A percentile compares a stretch with the other conserved stretches of the same genome.
These are phyloP conservation scores for Sycobia sp. DNA, from an alignment of 1,140 invertebrate species.

Conservation along the genomic window DNA sequence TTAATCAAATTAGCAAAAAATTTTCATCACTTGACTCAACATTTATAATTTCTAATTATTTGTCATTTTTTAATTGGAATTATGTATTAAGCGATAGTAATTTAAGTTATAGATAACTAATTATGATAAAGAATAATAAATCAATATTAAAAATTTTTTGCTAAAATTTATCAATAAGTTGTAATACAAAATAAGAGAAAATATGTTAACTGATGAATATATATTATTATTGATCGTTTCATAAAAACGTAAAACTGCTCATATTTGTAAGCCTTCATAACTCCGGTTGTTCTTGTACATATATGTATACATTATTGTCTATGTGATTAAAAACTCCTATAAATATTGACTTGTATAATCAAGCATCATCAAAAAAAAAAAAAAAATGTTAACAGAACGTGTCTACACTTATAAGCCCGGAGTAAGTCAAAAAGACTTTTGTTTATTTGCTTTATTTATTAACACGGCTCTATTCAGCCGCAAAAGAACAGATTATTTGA, in stretches of 20 bases:
- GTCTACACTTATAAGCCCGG: too few species aligned
- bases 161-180: conserved; percentile 15
- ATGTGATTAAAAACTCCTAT: conserved; percentile 21
- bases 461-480: too few species aligned
- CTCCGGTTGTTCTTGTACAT: conserved; percentile 29
- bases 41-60: too few species aligned
- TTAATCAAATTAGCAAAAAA: too few species aligned
- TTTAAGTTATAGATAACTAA: neutral
- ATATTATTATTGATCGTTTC: conserved; percentile 5
- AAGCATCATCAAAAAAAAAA: conserved; percentile 5
- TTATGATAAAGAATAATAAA: neutral
- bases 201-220: neutral
- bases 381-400: too few species aligned
- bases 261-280: conserved; percentile 25
- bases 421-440: too few species aligned
- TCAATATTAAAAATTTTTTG: conserved; percentile 2
- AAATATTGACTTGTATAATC: conserved; percentile 23
- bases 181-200: neutral
- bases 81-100: neutral
- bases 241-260: conserved; percentile 2
- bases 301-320: conserved; percentile 34
- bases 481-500: too few species aligned
- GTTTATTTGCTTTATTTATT: too few species aligned
- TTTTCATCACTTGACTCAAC: too few species aligned
- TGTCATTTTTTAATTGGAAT: too few species aligned